Evolutionary conservation across 2,797 vertebrate species (phyloP).

Genomic region (Ciconia nigra): DNA sequence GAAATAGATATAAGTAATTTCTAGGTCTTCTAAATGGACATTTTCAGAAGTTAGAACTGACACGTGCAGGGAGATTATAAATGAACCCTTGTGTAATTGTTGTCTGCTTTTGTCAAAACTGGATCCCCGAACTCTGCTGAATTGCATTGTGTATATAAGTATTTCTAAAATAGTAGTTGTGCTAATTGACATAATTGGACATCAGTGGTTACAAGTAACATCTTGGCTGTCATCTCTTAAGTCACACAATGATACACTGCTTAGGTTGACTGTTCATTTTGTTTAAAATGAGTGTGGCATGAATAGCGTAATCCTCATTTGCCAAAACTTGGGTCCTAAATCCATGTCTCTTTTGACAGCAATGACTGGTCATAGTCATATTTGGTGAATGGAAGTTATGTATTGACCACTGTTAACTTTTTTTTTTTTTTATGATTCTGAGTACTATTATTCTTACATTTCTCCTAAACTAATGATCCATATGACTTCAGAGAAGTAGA

Average conservation of each 20-base stretch:
- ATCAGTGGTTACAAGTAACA: neutral
- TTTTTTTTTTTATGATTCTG: neutral
- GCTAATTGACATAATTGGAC: neutral
- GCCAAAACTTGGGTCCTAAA: neutral
- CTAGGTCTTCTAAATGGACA: neutral
- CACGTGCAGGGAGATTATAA: neutral
- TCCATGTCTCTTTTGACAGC: neutral
- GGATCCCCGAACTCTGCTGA: neutral
- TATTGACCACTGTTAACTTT: neutral
- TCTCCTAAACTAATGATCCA: neutral
- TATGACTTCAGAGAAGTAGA: neutral
- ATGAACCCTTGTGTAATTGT: neutral
- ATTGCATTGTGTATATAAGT: neutral
- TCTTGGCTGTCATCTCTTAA: neutral
- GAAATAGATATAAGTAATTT: neutral
- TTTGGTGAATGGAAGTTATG: neutral
- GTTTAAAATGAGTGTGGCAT: neutral
- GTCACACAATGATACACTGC: neutral
- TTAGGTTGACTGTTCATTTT: neutral
- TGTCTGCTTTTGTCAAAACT: neutral
- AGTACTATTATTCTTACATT: neutral
- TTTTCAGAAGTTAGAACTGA: neutral
- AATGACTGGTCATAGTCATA: rapidly evolving
- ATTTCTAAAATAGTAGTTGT: neutral
- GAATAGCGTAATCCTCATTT: rapidly evolving